A percentile compares a stretch with the other conserved stretches of the same genome.
These are phyloP conservation scores for Catamblyrhynchus diadema DNA, from an alignment of 2,797 vertebrate genomes.

Conservation along the genomic window DNA sequence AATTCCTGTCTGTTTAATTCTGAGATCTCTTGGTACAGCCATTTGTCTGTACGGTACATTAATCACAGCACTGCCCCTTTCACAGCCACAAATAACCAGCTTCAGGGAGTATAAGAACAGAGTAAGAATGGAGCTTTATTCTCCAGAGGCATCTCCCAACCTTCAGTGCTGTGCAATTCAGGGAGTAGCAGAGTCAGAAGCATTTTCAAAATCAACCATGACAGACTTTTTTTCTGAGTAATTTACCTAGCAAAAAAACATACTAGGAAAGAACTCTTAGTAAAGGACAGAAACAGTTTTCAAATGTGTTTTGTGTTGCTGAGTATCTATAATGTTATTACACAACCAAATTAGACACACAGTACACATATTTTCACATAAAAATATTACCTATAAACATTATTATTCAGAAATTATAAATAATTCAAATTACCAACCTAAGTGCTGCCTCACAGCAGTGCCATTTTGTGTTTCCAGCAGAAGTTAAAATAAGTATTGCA, in stretches of 20 bases:
- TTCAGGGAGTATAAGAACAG: background rate
- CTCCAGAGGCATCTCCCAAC: background rate
- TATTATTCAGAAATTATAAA: background rate
- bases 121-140: background rate
- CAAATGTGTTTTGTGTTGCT: background rate
- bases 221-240: background rate
- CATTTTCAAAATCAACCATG: background rate
- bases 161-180: background rate
- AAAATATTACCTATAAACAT: background rate
- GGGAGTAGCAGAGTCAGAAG: background rate
- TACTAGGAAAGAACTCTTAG: background rate
- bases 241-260: background rate
- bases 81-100: background rate
- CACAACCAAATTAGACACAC: background rate
- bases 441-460: background rate
- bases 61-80: background rate
- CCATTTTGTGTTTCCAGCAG: background rate
- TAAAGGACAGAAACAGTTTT: background rate
- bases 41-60: background rate
- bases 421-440: background rate
- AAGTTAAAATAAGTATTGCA: background rate
- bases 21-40: background rate
- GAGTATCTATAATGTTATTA: background rate
- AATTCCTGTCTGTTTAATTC: background rate
- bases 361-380: background rate